Conservation (phyloP, 1,140 invertebrate species). For the Pteromalus puparum region DNA sequence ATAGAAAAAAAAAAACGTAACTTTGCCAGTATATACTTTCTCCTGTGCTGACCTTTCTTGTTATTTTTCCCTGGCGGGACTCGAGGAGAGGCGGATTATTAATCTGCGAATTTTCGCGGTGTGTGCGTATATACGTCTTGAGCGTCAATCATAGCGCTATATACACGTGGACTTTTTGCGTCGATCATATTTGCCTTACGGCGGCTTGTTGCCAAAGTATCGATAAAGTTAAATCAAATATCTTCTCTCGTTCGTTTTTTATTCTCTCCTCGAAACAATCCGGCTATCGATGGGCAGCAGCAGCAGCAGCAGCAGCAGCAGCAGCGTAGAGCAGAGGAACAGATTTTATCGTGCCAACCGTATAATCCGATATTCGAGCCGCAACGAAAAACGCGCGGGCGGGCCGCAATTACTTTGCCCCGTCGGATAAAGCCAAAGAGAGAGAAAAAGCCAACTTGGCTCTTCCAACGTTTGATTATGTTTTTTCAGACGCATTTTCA, state of each 20-base stretch:
- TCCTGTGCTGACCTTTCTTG: background rate
- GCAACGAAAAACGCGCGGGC: background rate
- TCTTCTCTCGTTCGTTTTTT: background rate
- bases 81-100: background rate
- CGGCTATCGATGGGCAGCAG: constrained; percentile 7
- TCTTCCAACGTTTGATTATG: too few relatives aligned
- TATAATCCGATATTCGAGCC: constrained; percentile 29
- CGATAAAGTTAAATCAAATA: constrained; percentile 14
- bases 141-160: too few relatives aligned
- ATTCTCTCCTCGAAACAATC: background rate
- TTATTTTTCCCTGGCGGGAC: background rate
- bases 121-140: too few relatives aligned
- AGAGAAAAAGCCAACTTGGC: background rate
- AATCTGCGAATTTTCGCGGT: background rate
- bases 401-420: background rate
- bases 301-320: background rate
- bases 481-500: too few relatives aligned
- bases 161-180: background rate
- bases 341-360: constrained; percentile 31
- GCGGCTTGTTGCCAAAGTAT: constrained; percentile 13
- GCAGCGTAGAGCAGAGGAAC: background rate
- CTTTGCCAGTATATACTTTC: background rate
- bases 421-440: background rate
- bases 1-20: constrained; percentile 1
- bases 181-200: background rate